These are phyloP conservation scores for Dinothrombium tinctorium DNA, from an alignment of 1,140 invertebrate genomes.

Conservation along the genomic window DNA sequence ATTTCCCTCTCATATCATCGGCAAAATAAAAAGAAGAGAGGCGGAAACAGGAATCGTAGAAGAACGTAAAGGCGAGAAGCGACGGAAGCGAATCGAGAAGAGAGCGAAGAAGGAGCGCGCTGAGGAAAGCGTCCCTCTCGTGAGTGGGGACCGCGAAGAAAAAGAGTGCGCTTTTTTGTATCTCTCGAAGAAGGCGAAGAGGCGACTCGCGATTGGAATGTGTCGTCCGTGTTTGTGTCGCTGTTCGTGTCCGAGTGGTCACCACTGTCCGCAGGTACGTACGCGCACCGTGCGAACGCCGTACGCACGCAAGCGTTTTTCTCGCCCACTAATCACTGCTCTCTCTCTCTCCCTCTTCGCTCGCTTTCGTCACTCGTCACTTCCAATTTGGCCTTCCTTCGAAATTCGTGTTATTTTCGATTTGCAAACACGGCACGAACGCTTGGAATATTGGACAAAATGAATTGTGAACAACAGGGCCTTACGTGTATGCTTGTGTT, in stretches of 20 bases:
- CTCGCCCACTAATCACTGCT: background rate
- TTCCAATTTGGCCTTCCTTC: background rate
- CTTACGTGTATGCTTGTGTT: slow-evolving; percentile 72
- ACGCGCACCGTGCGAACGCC: background rate
- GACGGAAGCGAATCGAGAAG: no score
- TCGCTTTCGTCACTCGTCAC: background rate
- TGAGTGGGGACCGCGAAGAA: no score
- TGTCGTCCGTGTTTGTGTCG: no score
- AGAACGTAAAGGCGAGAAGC: no score
- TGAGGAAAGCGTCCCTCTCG: no score
- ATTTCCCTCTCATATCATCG: no score
- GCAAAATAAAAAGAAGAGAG: no score
- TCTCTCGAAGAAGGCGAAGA: no score
- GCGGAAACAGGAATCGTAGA: no score
- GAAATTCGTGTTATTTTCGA: background rate
- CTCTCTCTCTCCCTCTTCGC: background rate
- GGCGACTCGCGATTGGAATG: no score
- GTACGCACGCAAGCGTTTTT: background rate
- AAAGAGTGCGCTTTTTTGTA: no score
- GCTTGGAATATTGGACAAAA: background rate
- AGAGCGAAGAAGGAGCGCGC: no score
- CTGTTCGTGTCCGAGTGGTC: slow-evolving; percentile 12
- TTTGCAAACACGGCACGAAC: background rate
- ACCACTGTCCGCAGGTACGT: slow-evolving; percentile 12
- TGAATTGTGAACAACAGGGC: slow-evolving; percentile 33